Conservation (phyloP, 1,140 invertebrate genomes). For the Orius laevigatus region DNA sequence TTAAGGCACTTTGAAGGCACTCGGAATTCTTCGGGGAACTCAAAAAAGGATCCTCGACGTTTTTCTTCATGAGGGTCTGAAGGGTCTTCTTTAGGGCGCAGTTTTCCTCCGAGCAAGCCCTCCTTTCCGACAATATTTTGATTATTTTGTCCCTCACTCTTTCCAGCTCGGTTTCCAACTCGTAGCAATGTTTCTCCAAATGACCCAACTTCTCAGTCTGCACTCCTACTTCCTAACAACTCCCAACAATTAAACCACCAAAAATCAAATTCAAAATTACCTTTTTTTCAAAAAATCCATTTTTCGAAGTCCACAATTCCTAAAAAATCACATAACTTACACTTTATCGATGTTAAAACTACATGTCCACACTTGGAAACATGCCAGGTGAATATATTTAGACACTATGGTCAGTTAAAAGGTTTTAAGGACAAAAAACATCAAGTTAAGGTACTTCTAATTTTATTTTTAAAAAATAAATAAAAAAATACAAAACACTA, state of each 20-base stretch:
- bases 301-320: constrained; percentile 10
- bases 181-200: constrained; percentile 17
- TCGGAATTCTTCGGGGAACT: neutral
- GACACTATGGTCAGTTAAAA: too few relatives aligned
- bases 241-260: too few relatives aligned
- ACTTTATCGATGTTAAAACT: neutral
- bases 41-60: neutral
- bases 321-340: constrained; percentile 13
- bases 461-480: too few relatives aligned
- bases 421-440: too few relatives aligned
- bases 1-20: constrained; percentile 4
- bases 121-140: constrained; percentile 24
- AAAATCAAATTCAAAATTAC: too few relatives aligned
- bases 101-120: constrained; percentile 23
- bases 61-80: constrained; percentile 12
- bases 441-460: too few relatives aligned
- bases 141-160: constrained; percentile 23
- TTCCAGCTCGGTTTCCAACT: constrained; percentile 20
- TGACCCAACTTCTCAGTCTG: constrained; percentile 15
- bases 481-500: too few relatives aligned
- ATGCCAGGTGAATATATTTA: too few relatives aligned
- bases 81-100: constrained; percentile 20
- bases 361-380: too few relatives aligned
- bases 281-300: too few relatives aligned
- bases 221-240: constrained; percentile 9